Evolutionary conservation across 2,888 invertebrate genomes (phyloP).

Genomic region (Drosophila rubida): DNA sequence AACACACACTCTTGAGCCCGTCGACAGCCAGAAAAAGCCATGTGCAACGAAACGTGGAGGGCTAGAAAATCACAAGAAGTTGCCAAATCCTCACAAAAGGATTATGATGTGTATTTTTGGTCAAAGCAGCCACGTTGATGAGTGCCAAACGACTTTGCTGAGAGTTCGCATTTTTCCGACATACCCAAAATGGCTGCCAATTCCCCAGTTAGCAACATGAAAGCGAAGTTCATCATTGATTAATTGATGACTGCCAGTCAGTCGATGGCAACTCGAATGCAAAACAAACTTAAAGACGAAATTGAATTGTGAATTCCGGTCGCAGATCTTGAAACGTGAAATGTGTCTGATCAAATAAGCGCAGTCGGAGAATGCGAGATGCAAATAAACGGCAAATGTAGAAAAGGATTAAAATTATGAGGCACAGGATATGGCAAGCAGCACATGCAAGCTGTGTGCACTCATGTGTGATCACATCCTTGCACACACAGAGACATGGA

Average conservation of each 20-base stretch:
- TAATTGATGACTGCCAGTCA: conserved; percentile 54
- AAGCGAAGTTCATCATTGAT: conserved; percentile 41
- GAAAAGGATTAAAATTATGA: conserved; percentile 79
- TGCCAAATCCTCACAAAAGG: conserved; percentile 79
- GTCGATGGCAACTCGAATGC: not conserved
- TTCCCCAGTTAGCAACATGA: conserved; percentile 20
- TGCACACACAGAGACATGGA: conserved; percentile 10
- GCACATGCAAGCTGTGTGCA: conserved; percentile 50
- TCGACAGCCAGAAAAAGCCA: conserved; percentile 51
- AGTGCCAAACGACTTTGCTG: conserved; percentile 67
- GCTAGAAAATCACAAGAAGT: conserved; percentile 61
- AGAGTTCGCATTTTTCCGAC: conserved; percentile 50
- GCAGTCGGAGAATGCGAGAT: conserved; percentile 25
- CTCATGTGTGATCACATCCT: conserved; percentile 50
- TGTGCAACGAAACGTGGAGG: conserved; percentile 45
- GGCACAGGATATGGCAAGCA: conserved; percentile 71
- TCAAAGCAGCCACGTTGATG: conserved; percentile 67
- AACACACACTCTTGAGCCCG: conserved; percentile 13
- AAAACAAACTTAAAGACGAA: not conserved
- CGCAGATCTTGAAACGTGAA: not conserved
- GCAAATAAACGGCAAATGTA: conserved; percentile 69
- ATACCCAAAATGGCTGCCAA: conserved; percentile 7
- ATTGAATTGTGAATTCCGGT: not conserved
- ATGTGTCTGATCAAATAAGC: conserved; percentile 24
- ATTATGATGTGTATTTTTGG: conserved; percentile 80